phyloP scores from a whole-genome alignment of 2,113 vertebrate species.

The Thymallus thymallus region DNA sequence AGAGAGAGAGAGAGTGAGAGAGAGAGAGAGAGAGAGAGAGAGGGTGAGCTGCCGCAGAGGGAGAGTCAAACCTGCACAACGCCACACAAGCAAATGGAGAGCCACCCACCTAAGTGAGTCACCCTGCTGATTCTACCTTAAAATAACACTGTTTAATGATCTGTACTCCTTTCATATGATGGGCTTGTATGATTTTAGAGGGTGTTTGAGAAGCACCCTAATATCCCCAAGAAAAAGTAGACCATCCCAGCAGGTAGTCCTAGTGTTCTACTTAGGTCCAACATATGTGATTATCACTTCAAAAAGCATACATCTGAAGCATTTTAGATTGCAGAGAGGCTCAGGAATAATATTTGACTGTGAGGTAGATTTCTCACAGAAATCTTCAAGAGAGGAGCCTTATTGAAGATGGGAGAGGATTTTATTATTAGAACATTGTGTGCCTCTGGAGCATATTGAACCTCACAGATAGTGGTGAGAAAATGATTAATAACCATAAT shows the following conservation, averaged over 20 bases:
- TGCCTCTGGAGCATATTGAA: not conserved
- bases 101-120: constrained; percentile 3
- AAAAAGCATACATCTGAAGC: constrained; percentile 39
- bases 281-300: constrained; percentile 31
- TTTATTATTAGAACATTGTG: constrained; percentile 21
- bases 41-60: constrained; percentile 8
- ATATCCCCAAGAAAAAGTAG: constrained; percentile 37
- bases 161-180: constrained; percentile 4
- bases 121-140: too few species aligned
- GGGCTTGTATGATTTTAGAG: constrained; percentile 21
- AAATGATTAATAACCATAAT: constrained; percentile 31
- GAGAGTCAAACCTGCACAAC: constrained; percentile 29
- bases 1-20: too few species aligned
- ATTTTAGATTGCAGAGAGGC: constrained; percentile 30
- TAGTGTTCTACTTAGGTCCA: constrained; percentile 13
- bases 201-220: constrained; percentile 16
- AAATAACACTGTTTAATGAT: constrained; percentile 18
- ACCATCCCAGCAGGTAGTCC: constrained; percentile 23
- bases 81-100: constrained; percentile 39
- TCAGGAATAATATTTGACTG: not conserved
- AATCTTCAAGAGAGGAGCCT: not conserved
- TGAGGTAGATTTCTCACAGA: not conserved
- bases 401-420: not conserved
- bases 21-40: not conserved
- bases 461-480: constrained; percentile 10